Percentiles rank a stretch among this genome's conserved stretches.
Conservation (phyloP, 2,888 invertebrate species). For the Spilosoma lubricipeda region DNA sequence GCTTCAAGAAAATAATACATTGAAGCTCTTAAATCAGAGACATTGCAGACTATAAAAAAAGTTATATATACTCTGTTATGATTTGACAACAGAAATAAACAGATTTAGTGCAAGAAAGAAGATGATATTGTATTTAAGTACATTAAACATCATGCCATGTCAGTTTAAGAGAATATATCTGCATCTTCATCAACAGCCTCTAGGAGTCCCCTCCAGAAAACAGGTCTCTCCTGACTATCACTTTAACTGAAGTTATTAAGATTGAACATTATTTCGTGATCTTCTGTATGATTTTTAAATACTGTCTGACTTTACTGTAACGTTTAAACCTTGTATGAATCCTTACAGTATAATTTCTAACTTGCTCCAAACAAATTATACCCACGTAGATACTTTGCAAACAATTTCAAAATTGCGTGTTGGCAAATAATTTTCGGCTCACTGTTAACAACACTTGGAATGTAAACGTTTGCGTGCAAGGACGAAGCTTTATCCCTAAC, state of each 20-base stretch:
- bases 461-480: conserved; percentile 35
- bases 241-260: no score
- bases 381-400: neutral
- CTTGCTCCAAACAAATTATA: neutral
- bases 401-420: conserved; percentile 10
- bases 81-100: neutral
- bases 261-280: no score
- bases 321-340: neutral
- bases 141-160: neutral
- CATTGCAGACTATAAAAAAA: neutral
- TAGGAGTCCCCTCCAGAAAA: no score
- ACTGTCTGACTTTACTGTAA: no score
- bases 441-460: conserved; percentile 9
- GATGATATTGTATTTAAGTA: neutral
- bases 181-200: no score
- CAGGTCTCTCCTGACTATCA: no score
- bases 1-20: neutral
- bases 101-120: neutral
- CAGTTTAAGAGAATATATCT: neutral
- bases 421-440: conserved; percentile 19
- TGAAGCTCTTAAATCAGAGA: neutral
- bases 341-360: neutral
- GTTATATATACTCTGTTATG: neutral
- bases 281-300: no score
- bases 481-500: conserved; percentile 13